Conservation (phyloP, 1,140 invertebrate genomes). For the Charaxes varanes region DNA sequence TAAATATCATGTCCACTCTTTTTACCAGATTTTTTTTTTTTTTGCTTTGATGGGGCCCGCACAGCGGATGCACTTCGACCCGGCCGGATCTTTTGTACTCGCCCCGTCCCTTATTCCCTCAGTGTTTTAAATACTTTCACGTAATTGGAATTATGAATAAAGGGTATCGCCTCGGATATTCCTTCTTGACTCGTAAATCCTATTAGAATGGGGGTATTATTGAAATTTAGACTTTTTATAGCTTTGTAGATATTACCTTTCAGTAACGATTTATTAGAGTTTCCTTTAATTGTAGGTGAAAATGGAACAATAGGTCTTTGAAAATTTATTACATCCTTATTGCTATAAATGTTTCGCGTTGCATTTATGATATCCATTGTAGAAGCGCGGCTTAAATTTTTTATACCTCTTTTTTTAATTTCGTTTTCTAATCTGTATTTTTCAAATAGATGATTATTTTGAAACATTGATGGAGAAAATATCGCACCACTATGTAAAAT, state of each 20-base stretch:
- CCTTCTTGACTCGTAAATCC: slow-evolving; percentile 56
- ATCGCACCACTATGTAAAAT: slow-evolving; percentile 56
- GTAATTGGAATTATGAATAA: slow-evolving; percentile 43
- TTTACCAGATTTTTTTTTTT: too few species aligned
- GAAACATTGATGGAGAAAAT: slow-evolving; percentile 48
- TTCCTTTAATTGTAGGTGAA: slow-evolving; percentile 34
- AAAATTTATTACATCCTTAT: slow-evolving; percentile 33
- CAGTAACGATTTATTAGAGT: slow-evolving; percentile 36
- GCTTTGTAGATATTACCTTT: slow-evolving; percentile 24
- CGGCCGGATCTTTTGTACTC: too few species aligned
- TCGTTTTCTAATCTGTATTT: slow-evolving; percentile 29
- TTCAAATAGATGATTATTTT: slow-evolving; percentile 30
- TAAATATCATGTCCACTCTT: too few species aligned
- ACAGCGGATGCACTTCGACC: too few species aligned
- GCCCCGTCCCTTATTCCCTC: too few species aligned
- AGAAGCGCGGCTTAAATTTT: slow-evolving; percentile 14
- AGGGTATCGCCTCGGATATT: slow-evolving; percentile 55
- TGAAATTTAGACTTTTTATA: slow-evolving; percentile 15
- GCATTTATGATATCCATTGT: slow-evolving; percentile 35
- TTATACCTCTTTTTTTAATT: slow-evolving; percentile 21
- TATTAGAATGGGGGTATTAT: slow-evolving; percentile 39
- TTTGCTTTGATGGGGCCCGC: too few species aligned
- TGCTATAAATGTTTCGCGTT: slow-evolving; percentile 42
- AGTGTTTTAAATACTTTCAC: slow-evolving; percentile 29
- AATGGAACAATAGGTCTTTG: slow-evolving; percentile 55